Evolutionary conservation across 2,888 invertebrate genomes (phyloP), one percentile per base, ranked within the genome.

Genomic region (Cremastobaeus sp.): DNA sequence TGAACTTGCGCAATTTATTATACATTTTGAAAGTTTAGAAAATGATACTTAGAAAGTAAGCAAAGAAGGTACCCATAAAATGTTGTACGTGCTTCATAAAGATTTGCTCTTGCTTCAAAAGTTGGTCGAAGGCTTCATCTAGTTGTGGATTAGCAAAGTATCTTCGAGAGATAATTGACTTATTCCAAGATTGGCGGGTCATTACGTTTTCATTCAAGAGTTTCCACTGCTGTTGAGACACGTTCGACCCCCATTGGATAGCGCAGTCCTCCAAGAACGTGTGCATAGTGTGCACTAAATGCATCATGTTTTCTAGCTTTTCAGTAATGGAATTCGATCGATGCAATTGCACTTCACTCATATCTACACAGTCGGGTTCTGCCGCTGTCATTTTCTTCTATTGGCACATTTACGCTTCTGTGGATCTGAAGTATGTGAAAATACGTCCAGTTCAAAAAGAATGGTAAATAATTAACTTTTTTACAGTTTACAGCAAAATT

Each of bases 151-250:
- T 80, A 0, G 74, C 52, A 62, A 86, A 85, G 69, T 84, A 86
- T 3, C 82, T 85, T 60, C 84, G 71, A 0, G 79, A 72, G 6
- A 86, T 71, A 32, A 85, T 68, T 3, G 83, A 81, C 21, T 79
- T 75, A 52, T 83, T 81, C 78, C 80, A 80, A 3, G 80, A 59
- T 50, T 77, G 72, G 14, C 62, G 47, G 6, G 70, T 25, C 6
- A 32, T 32, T 1, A 77, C 43, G 47, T 80, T 78, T 0, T 72
- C 70, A 34, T 81, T 79, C 15, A 83, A 59, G 15, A 81, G 77
- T 74, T 79, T 78, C 85, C 84, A 85, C 55, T 86, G 86, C 48
- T 78, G 78, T 15, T 79, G 77, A 3, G 85, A 85, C 20, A 85
- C 64, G 32, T 76, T 59, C 0, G 83, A 78, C 71, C 83, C 81